Conservation (phyloP, 1,140 invertebrate species). For the Ectropis grisescens region DNA sequence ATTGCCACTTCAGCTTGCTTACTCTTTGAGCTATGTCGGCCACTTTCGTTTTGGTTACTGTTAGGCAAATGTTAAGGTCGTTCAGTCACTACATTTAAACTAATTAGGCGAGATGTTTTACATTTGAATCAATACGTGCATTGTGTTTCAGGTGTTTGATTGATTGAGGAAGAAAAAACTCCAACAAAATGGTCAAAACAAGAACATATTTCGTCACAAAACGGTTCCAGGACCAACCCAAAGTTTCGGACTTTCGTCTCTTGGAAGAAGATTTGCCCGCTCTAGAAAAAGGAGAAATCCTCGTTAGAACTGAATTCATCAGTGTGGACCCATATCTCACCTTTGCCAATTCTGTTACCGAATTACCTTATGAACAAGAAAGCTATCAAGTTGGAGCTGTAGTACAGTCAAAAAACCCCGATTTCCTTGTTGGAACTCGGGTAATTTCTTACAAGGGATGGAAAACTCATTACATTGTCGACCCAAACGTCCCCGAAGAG, state of each 20-base stretch:
- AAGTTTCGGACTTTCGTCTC: conserved; percentile 49
- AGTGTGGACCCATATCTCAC: conserved; percentile 71
- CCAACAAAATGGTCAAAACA: conserved; percentile 23
- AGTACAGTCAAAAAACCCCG: conserved; percentile 14
- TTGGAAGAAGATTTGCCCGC: conserved; percentile 53
- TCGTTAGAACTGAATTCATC: conserved; percentile 63
- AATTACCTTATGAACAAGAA: conserved; percentile 45
- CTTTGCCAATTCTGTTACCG: conserved; percentile 15
- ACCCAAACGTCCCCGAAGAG: conserved; percentile 1
- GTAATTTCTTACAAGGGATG: conserved; percentile 72
- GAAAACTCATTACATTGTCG: conserved; percentile 30
- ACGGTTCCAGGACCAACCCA: conserved; percentile 51
- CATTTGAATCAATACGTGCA: too few relatives aligned
- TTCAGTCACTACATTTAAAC: too few relatives aligned
- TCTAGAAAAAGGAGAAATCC: conserved; percentile 48
- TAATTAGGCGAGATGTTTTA: too few relatives aligned
- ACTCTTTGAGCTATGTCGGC: too few relatives aligned
- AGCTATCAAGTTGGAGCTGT: conserved; percentile 41
- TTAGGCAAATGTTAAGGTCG: too few relatives aligned
- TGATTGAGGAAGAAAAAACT: too few relatives aligned
- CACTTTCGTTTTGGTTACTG: too few relatives aligned
- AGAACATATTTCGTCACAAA: conserved; percentile 49
- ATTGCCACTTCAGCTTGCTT: too few relatives aligned
- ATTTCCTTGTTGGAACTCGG: conserved; percentile 69
- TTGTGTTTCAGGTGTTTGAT: too few relatives aligned